Base-by-base conservation (phyloP, 2,888 invertebrate genomes). In the Metellina segmentata region DNA sequence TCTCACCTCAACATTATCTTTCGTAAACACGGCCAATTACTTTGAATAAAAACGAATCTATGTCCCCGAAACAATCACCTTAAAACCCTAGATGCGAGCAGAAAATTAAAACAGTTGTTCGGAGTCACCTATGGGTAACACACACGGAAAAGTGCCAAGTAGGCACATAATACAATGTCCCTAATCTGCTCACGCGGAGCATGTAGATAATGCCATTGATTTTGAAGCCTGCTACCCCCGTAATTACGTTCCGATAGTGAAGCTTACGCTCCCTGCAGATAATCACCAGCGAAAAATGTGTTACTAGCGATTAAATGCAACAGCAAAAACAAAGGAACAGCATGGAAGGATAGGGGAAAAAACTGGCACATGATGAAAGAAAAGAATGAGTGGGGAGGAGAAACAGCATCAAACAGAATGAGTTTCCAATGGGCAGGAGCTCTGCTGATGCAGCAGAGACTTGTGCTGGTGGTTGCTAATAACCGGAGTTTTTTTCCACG, bases 191-290 rank as follows among this genome's bases (percentile, higher is more conserved):
- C 48, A 9, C 9, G 13, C 48, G 19, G 9, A 48, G 72, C 52
- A 74, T 85, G 85, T 69, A 85, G 77, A 85, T 77, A 85, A 85
- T 69, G 75, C 74, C 85, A 77, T 85, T 85, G 85, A 85, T 85
- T 61, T 85, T 69, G 77, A 52, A 61, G 70, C 19, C 53, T 53
- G 34, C 49, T 53, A 61, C 61, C 85, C 77, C 69, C 16, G 61
- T 85, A 85, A 85, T 85, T 85, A 85, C 85, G 85, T 69, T 77
- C 85, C 85, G 85, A 85, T 85, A 85, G 77, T 53, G 75, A 69
- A 69, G 77, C 69, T 61, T 85, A 11, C 49, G 20, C 19, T 85
- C 69, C 19, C 77, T 51, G 9, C 53, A 77, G 85, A 77, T 85
- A 85, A 85, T 85, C 77, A 85, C 85, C 69, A 61, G 74, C 77